Conservation (phyloP, 2,797 vertebrate genomes). For the Tokudaia muenninki region DNA sequence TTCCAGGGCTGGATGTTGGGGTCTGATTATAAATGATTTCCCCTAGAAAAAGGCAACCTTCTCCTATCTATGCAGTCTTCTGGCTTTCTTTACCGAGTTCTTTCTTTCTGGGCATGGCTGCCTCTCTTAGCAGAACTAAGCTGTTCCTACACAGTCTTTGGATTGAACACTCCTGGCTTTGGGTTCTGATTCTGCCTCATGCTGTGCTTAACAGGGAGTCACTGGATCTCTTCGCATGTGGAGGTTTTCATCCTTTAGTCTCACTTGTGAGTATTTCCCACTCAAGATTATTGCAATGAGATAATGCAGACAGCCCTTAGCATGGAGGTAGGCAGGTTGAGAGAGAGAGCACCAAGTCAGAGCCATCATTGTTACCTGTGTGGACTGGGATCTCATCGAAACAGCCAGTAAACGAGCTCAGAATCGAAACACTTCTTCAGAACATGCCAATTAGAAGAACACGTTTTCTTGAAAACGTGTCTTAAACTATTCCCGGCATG, state of each 20-base stretch:
- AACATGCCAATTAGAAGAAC: background rate
- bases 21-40: background rate
- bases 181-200: background rate
- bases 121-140: background rate
- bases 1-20: background rate
- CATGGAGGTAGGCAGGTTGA: background rate
- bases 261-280: conserved; percentile 39
- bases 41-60: background rate
- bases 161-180: background rate
- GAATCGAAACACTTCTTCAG: background rate
- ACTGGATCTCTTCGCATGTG: background rate
- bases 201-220: background rate
- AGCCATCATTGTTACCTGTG: background rate
- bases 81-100: background rate
- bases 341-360: background rate
- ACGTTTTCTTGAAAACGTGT: background rate
- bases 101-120: background rate
- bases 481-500: background rate
- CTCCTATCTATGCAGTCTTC: accelerated
- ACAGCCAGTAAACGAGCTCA: background rate
- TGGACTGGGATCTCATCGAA: conserved; percentile 18
- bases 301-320: background rate
- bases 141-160: background rate
- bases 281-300: background rate
- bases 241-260: conserved; percentile 15